Evolutionary conservation across 1,140 invertebrate species (phyloP), one percentile per base, ranked within the genome.

Genomic region (Leptinotarsa defecta): DNA sequence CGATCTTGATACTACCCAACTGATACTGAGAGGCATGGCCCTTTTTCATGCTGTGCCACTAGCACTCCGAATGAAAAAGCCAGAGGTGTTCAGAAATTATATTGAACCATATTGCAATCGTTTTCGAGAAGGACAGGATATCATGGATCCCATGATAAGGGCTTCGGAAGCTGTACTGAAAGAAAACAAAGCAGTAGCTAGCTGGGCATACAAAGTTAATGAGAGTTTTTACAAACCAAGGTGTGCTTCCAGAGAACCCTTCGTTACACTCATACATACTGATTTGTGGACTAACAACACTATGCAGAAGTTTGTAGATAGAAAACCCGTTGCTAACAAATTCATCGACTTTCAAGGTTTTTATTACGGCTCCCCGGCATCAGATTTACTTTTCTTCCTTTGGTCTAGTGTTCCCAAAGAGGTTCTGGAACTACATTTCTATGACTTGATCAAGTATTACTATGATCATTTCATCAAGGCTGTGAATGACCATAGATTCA

Each of bases 221-320:
- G 15, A 20, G 20, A 52, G 4, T 13, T 20, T 34, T 22, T 4
- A 57, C n/a, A 57, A n/a, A 43, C 75, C 20, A 6, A 75, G 68
- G 19, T 69, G 77, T 5, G 13, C 80, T 63, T 5, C 34, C 4
- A 73, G 68, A 27, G 81, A 88, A 75, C 85, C 85, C 0, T 91
- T 86, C 82, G 86, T 86, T 0, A 87, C 87, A 0, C 84, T 88
- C 8, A 82, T 86, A 3, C 91, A 91, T 67, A 81, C 86, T 2
- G 91, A 91, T 82, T 86, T 89, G 24, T 91, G 90, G 90, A 84
- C 87, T 4, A 91, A 91, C 77, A 92, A 92, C 74, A 83, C 90
- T 3, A 85, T 92, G 81, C 68, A 87, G 1, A 85, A 86, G 79
- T 87, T 87, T 71, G 79, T 87, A 77, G 78, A 81, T 11, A 83